A percentile compares a stretch with the other conserved stretches of the same genome.
Conservation (phyloP, 2,888 invertebrate species). For the Epinotia ramella region DNA sequence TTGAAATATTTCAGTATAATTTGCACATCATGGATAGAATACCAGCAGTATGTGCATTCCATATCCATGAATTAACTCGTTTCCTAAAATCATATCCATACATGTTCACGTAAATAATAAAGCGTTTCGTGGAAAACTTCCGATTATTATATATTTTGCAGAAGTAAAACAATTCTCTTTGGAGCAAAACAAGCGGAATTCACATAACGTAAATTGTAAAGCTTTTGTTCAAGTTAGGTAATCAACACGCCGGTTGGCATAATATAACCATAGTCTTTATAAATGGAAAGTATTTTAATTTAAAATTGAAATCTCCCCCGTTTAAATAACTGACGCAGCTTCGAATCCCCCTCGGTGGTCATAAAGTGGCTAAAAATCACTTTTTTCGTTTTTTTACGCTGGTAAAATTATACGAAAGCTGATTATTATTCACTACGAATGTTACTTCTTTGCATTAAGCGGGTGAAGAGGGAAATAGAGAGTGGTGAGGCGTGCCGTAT, state of each 20-base stretch:
- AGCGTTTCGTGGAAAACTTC: neutral
- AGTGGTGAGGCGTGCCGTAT: conserved; percentile 55
- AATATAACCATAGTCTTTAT: conserved; percentile 22
- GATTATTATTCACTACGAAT: conserved; percentile 46
- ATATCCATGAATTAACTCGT: too few species aligned
- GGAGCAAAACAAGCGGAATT: too few species aligned
- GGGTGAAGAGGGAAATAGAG: conserved; percentile 43
- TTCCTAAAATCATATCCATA: too few species aligned
- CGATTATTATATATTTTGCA: neutral
- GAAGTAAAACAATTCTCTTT: neutral
- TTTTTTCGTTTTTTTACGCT: conserved; percentile 36
- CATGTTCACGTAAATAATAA: neutral
- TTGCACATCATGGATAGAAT: too few species aligned
- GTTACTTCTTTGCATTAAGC: conserved; percentile 44
- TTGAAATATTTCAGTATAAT: too few species aligned
- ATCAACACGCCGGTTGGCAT: conserved; percentile 28
- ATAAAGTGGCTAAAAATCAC: conserved; percentile 40
- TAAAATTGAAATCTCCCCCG: conserved; percentile 34
- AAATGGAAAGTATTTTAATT: conserved; percentile 38
- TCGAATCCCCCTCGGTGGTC: conserved; percentile 13
- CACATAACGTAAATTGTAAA: neutral
- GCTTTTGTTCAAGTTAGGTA: conserved; percentile 17
- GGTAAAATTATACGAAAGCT: conserved; percentile 37
- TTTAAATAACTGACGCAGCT: conserved; percentile 38
- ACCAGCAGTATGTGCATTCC: too few species aligned